A percentile compares a stretch with the other conserved stretches of the same genome.
phyloP scores from a whole-genome alignment of 2,113 vertebrate species.

The Cariama cristata region DNA sequence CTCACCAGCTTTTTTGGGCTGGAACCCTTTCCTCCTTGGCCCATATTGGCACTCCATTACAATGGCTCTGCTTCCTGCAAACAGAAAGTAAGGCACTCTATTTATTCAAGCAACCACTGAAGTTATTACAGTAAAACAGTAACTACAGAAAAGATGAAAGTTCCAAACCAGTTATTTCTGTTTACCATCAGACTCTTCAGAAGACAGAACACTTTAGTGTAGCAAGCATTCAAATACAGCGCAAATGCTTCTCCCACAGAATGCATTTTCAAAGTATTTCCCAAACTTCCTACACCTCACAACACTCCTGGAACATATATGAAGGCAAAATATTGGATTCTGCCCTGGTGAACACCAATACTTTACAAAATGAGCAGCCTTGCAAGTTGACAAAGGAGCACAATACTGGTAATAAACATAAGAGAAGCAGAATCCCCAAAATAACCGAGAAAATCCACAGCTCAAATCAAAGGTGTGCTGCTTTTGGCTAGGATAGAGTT shows the following conservation, averaged over 20 bases:
- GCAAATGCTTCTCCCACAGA: not conserved
- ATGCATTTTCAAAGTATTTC: not conserved
- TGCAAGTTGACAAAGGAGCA: not conserved
- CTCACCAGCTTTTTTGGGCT: conserved; percentile 80
- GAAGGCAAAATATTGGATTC: not conserved
- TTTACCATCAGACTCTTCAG: not conserved
- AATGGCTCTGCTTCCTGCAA: conserved; percentile 86
- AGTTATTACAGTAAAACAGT: not conserved
- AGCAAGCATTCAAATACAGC: not conserved
- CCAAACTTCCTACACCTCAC: not conserved
- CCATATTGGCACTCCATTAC: conserved; percentile 91
- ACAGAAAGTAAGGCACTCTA: conserved; percentile 24
- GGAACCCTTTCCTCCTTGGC: conserved; percentile 85
- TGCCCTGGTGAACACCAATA: not conserved
- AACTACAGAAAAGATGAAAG: not conserved
- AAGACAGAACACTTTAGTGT: not conserved
- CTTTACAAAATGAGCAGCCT: not conserved
- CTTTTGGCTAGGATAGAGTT: not conserved
- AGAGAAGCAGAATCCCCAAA: not conserved
- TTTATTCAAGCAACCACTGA: conserved; percentile 15
- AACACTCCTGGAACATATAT: not conserved
- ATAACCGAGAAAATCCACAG: not conserved
- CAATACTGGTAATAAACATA: not conserved
- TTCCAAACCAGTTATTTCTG: not conserved
- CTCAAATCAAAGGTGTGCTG: not conserved